phyloP scores from a whole-genome alignment of 1,140 invertebrate species.

The Drosophila eugracilis region DNA sequence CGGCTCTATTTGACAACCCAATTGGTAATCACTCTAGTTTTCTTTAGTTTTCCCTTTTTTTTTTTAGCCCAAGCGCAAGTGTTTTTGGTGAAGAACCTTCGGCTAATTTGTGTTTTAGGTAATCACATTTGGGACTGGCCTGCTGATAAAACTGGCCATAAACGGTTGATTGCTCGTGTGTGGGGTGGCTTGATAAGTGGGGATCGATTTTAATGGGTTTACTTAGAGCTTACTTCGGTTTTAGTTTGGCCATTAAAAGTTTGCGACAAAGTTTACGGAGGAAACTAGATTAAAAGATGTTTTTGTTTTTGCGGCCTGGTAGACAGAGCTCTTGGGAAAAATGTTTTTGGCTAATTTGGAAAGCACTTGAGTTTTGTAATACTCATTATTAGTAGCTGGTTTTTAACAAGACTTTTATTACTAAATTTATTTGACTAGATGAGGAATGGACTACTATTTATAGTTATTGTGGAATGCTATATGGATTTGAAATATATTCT shows the following conservation, averaged over 20 bases:
- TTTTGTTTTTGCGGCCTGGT: background rate
- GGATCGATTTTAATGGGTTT: constrained; percentile 35
- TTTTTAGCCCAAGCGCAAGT: constrained; percentile 51
- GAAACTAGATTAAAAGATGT: constrained; percentile 33
- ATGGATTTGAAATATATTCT: too few species aligned
- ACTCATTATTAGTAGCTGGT: background rate
- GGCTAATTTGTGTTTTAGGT: constrained; percentile 59
- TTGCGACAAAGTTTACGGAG: background rate
- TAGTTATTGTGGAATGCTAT: too few species aligned
- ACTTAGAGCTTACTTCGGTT: constrained; percentile 14
- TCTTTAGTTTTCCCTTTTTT: constrained; percentile 46
- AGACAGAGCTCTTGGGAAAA: background rate
- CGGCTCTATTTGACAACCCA: constrained; percentile 17
- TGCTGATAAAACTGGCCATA: constrained; percentile 25
- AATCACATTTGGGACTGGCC: constrained; percentile 50
- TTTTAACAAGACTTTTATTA: background rate
- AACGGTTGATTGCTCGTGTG: constrained; percentile 26
- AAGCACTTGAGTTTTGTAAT: constrained; percentile 1
- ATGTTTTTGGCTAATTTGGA: constrained; percentile 10
- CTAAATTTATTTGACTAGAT: background rate
- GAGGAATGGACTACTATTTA: too few species aligned
- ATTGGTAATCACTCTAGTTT: constrained; percentile 15
- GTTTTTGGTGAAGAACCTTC: constrained; percentile 26
- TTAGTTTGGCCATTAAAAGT: constrained; percentile 29
- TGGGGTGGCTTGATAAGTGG: constrained; percentile 37